phyloP scores from a whole-genome alignment of 2,797 vertebrate genomes.

The Ciconia nigra region DNA sequence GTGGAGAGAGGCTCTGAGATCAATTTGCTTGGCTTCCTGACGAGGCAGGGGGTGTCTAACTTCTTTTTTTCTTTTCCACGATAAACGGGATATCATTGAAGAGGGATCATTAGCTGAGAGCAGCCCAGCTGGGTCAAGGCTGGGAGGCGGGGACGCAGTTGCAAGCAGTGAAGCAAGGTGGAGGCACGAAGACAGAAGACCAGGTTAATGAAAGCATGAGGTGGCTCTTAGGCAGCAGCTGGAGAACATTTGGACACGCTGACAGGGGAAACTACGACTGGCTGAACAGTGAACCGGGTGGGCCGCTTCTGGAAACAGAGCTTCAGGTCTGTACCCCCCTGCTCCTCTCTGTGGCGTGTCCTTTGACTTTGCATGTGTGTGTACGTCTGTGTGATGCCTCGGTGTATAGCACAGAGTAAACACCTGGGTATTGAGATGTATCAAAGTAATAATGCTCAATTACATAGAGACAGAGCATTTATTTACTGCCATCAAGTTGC shows the following conservation, averaged over 20 bases:
- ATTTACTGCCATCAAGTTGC: neutral
- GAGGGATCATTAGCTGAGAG: conserved; percentile 55
- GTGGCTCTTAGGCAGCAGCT: conserved; percentile 83
- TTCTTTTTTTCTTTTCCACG: neutral
- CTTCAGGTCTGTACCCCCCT: conserved; percentile 75
- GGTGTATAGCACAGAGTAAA: neutral
- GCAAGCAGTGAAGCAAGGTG: conserved; percentile 5
- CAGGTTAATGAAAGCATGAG: conserved; percentile 76
- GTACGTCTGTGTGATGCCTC: neutral
- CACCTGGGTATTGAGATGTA: fast-evolving
- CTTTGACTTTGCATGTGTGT: neutral
- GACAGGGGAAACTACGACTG: conserved; percentile 87
- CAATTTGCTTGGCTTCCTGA: conserved; percentile 50
- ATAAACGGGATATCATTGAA: neutral
- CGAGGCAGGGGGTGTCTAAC: neutral
- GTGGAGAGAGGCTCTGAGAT: conserved; percentile 46
- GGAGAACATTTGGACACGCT: conserved; percentile 86
- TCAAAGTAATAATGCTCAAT: neutral
- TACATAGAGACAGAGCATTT: neutral
- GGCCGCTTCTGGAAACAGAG: conserved; percentile 80
- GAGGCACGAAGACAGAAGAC: neutral
- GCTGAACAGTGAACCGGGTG: conserved; percentile 78
- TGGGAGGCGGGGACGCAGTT: neutral
- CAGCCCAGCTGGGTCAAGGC: conserved; percentile 51
- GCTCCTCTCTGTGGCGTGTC: neutral